These are phyloP conservation scores for Calyptommatus sinebrachiatus DNA, from an alignment of 2,113 vertebrate species.

Conservation along the genomic window DNA sequence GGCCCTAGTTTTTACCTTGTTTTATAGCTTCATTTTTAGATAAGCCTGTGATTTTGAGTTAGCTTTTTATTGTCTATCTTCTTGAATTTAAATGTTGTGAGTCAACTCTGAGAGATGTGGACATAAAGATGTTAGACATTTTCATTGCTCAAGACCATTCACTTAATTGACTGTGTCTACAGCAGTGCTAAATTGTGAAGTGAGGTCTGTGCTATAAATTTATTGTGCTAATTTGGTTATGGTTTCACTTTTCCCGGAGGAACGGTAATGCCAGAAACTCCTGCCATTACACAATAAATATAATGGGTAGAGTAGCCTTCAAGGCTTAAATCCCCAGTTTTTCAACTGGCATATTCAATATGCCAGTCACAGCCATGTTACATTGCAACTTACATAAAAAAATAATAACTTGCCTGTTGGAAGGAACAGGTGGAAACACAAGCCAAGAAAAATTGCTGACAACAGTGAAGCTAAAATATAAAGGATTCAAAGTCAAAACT, in stretches of 20 bases:
- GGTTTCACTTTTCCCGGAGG: not conserved
- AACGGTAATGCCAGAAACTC: not conserved
- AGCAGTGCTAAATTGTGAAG: slow-evolving; percentile 19
- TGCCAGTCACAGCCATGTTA: not conserved
- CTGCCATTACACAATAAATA: not conserved
- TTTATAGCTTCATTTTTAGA: not conserved
- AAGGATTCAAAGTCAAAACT: too few relatives aligned
- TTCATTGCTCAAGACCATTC: slow-evolving; percentile 26
- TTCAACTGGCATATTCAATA: not conserved
- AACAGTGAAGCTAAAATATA: too few relatives aligned
- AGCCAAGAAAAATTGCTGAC: too few relatives aligned
- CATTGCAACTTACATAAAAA: too few relatives aligned
- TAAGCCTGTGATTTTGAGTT: not conserved
- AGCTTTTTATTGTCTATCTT: slow-evolving; percentile 7
- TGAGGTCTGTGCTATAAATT: slow-evolving; percentile 19
- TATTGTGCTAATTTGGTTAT: slow-evolving; percentile 15
- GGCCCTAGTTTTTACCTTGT: not conserved
- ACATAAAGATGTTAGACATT: slow-evolving; percentile 39
- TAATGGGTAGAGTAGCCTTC: not conserved
- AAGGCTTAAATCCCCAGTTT: not conserved
- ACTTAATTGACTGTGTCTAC: slow-evolving; percentile 12
- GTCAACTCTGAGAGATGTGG: slow-evolving; percentile 23
- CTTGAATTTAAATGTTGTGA: slow-evolving; percentile 25
- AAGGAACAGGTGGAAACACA: too few relatives aligned
- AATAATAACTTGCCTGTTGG: too few relatives aligned